Evolutionary conservation across 2,113 vertebrate genomes (phyloP), one percentile per base, ranked within the genome.

Genomic region (Megalops atlanticus): DNA sequence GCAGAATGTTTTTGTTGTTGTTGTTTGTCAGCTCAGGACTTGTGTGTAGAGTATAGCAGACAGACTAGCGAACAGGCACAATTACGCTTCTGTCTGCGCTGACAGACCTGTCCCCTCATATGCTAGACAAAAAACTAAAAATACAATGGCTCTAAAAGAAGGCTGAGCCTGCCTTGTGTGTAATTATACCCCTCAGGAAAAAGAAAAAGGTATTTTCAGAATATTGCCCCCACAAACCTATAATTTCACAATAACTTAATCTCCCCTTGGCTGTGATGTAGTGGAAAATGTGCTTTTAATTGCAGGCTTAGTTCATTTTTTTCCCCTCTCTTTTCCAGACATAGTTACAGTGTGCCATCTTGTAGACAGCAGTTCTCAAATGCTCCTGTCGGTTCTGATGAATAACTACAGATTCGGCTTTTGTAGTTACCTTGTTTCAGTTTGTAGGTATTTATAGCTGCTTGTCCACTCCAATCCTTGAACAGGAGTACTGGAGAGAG

Each of bases 121-220:
- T 12, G 85, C 87, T 83, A 86, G 86, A 83, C 76, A n/a, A 77
- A 79, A 74, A 83, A 79, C 82, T 80, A 49, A 81, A 82, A 81
- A 85, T 77, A 75, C 84, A 83, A 84, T 84, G 41, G 85, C 73
- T 80, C 85, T 45, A 83, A 78, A 89, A 89, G 87, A 85, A 73
- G 80, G 90, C 72, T 81, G 77, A 81, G 80, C 77, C 81, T 74
- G 52, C 81, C 6, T 31, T 80, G 79, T 72, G 64, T 45, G 39
- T 90, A 90, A 92, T 92, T 88, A 87, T 87, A 88, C 85, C 54
- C 82, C 80, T 77, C 73, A 83, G 84, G 69, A 31, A 75, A 85
- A 80, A 43, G 21, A 24, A 81, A 47, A 79, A 16, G 4, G 72
- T 89, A 87, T 89, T 85, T 90, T 80, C 84, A 81, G 78, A 41